Evolutionary conservation across 2,113 vertebrate species (phyloP).

Genomic region (Lagopus muta): DNA sequence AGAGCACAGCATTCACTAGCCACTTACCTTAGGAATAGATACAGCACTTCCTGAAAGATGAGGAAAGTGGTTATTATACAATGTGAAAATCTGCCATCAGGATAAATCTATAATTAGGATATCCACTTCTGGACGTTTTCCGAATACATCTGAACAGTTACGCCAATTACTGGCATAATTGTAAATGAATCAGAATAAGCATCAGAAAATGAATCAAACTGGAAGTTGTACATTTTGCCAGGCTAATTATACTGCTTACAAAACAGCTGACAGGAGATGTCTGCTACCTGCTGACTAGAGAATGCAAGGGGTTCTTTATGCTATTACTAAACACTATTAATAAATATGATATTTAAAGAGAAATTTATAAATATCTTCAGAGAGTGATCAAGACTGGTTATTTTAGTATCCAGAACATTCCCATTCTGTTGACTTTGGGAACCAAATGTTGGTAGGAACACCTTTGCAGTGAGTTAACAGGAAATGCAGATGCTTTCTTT

Average conservation of each 20-base stretch:
- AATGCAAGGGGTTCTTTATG: neutral
- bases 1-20: neutral
- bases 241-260: conserved; percentile 40
- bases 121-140: conserved; percentile 43
- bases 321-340: conserved; percentile 29
- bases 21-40: neutral
- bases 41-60: neutral
- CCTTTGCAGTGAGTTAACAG: neutral
- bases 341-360: conserved; percentile 34
- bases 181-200: conserved; percentile 51
- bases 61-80: neutral
- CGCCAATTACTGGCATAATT: conserved; percentile 40
- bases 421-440: neutral
- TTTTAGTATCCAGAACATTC: neutral
- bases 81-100: neutral
- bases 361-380: conserved; percentile 36
- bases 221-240: conserved; percentile 31
- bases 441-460: neutral
- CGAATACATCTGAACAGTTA: conserved; percentile 50
- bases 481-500: neutral
- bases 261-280: conserved; percentile 35
- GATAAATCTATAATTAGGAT: conserved; percentile 53
- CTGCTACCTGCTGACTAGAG: conserved; percentile 44
- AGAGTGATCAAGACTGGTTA: neutral
- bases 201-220: conserved; percentile 49